These are phyloP conservation scores for Drosophila sp. DNA, from an alignment of 1,140 invertebrate genomes.

Conservation along the genomic window DNA sequence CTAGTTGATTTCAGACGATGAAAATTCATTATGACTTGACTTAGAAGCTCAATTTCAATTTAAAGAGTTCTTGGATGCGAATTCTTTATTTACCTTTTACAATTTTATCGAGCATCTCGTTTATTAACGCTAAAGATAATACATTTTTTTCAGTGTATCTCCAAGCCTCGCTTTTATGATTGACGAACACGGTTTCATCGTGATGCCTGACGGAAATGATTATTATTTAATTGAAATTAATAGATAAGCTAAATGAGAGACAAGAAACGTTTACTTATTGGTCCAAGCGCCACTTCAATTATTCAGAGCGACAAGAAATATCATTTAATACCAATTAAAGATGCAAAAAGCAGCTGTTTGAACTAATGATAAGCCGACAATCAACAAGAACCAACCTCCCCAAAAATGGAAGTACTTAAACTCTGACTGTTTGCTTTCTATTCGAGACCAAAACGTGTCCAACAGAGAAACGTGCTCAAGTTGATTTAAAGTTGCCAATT, in stretches of 20 bases:
- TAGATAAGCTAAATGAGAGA: conserved; percentile 37
- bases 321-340: conserved; percentile 77
- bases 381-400: conserved; percentile 21
- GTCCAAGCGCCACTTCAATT: conserved; percentile 58
- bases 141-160: background rate
- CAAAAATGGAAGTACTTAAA: conserved; percentile 14
- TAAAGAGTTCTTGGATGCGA: no score
- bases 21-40: background rate
- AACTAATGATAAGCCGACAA: conserved; percentile 57
- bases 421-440: conserved; percentile 8
- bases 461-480: conserved; percentile 62
- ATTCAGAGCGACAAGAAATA: conserved; percentile 60
- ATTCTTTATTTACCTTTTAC: no score
- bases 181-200: conserved; percentile 50
- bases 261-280: conserved; percentile 27
- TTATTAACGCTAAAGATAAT: background rate
- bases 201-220: conserved; percentile 70
- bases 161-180: conserved; percentile 44
- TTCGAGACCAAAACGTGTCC: conserved; percentile 30
- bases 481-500: conserved; percentile 50
- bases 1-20: conserved; percentile 25
- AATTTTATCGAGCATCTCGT: no score
- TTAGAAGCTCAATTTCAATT: background rate
- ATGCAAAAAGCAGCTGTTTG: conserved; percentile 68
- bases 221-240: conserved; percentile 82